phyloP scores from a whole-genome alignment of 1,140 invertebrate species.

The Drosophila tani region DNA sequence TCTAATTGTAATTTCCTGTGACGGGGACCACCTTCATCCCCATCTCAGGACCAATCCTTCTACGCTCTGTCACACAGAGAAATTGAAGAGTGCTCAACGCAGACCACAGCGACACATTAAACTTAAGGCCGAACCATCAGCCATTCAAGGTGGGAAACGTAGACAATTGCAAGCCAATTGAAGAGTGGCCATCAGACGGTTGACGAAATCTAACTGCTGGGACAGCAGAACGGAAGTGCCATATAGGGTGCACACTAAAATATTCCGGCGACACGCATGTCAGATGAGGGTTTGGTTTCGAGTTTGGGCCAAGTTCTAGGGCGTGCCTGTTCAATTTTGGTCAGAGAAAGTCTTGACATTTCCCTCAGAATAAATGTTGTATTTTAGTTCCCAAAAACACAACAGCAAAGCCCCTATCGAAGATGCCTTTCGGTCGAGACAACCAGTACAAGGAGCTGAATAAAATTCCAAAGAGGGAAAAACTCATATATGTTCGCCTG shows the following conservation, averaged over 20 bases:
- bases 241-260: constrained; percentile 48
- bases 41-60: constrained; percentile 4
- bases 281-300: constrained; percentile 46
- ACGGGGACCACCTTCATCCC: background rate
- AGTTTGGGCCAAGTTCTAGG: constrained; percentile 28
- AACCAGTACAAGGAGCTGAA: constrained; percentile 10
- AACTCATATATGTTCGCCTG: background rate
- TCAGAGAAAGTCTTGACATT: constrained; percentile 70
- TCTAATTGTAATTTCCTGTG: constrained; percentile 15
- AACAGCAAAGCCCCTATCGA: background rate
- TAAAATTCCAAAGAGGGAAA: background rate
- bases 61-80: constrained; percentile 39
- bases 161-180: constrained; percentile 29
- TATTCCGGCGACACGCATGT: constrained; percentile 45
- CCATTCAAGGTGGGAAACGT: constrained; percentile 17
- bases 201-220: constrained; percentile 32
- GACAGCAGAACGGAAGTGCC: constrained; percentile 72
- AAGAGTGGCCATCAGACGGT: constrained; percentile 54
- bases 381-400: constrained; percentile 6
- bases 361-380: constrained; percentile 39
- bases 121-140: constrained; percentile 7
- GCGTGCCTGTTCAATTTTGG: constrained; percentile 24
- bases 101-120: constrained; percentile 25
- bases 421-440: constrained; percentile 4
- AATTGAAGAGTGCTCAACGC: constrained; percentile 10